Base-by-base conservation (phyloP, 2,113 vertebrate genomes). In the Thamnaconus septentrionalis region DNA sequence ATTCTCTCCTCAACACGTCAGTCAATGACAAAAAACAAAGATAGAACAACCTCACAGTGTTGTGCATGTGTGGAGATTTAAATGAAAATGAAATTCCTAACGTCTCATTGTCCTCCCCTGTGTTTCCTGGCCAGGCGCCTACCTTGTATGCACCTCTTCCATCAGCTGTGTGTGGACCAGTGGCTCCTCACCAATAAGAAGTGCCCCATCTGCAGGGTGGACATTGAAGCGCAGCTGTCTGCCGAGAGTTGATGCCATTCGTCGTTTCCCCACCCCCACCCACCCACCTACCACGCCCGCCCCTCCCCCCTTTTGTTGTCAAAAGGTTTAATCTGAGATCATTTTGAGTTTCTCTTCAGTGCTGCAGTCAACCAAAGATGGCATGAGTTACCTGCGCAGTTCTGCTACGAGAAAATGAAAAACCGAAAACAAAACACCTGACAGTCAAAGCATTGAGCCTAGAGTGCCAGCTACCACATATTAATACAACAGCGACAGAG, bases 301-400 rank as follows among this genome's bases (percentile, higher is more conserved):
- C 10, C 10, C 8, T 49, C 10, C 8, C 18, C 90, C 91, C 66
- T 84, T 86, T 85, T 74, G 69, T 89, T 80, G 56, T 31, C 18
- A 2, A 31, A 78, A 73, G 71, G 43, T 82, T 85, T 80, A 76
- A 80, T 84, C 85, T 86, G 76, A 91, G 91, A 69, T 87, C 82
- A 83, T 85, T 54, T 88, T 75, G 80, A 85, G 87, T 79, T 90
- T 88, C 89, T 93, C 91, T 90, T 94, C 91, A 95, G 94, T 96
- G 95, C 95, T 94, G 93, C 96, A 98, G 96, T 96, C 97, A 96
- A 99, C 97, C 97, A 98, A 99, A 99, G 97, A 98, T 95, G 96
- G 95, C 97, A 95, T 95, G 94, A 96, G 92, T 95, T 93, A 92
- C 93, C 93, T 95, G 93, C 90, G 93, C 95, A 94, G 93, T 93